phyloP scores from a whole-genome alignment of 2,113 vertebrate species.

The Ceratotherium simum region DNA sequence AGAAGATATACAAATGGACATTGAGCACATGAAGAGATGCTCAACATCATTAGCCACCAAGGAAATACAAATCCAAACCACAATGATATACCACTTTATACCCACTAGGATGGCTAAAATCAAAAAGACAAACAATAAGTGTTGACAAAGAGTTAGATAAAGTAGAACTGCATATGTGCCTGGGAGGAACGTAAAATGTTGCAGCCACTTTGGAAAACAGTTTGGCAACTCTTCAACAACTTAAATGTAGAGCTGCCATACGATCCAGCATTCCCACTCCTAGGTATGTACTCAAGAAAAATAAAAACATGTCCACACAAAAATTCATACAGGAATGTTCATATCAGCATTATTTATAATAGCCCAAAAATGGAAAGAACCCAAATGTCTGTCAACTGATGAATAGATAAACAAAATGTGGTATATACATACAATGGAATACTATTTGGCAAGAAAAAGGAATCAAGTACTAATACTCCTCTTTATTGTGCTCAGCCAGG shows the following conservation, averaged over 20 bases:
- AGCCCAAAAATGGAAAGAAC: background rate
- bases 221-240: background rate
- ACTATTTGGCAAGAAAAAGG: background rate
- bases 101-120: background rate
- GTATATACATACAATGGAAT: background rate
- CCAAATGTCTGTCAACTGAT: background rate
- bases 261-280: background rate
- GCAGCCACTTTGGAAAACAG: background rate
- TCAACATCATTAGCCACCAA: background rate
- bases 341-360: background rate
- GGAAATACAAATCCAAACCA: conserved; percentile 38
- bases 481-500: background rate
- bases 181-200: background rate
- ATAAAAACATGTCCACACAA: background rate
- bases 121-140: background rate
- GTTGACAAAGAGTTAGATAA: background rate
- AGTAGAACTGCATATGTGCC: background rate
- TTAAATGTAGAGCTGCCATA: background rate
- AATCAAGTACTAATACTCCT: background rate
- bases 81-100: background rate
- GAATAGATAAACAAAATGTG: background rate
- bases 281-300: background rate
- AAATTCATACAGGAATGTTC: background rate
- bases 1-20: background rate
- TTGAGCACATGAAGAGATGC: background rate